phyloP scores from a whole-genome alignment of 2,888 invertebrate genomes.

The Ormyrus rosae region DNA sequence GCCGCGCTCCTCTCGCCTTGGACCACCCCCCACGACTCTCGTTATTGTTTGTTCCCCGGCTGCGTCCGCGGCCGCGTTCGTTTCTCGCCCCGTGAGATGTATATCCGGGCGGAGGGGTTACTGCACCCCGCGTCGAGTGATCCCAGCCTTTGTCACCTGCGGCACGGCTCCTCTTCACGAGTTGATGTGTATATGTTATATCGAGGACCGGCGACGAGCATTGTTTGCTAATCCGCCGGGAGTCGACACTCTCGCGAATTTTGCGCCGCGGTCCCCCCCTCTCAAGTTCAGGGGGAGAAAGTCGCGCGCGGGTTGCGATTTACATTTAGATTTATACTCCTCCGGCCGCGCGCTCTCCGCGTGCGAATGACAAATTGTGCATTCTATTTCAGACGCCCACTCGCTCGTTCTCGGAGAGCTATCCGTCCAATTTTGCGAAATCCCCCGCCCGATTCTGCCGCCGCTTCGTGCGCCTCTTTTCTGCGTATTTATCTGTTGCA shows the following conservation, averaged over 20 bases:
- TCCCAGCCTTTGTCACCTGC: no score
- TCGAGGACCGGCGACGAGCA: conserved; percentile 3
- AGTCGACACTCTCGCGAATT: not conserved
- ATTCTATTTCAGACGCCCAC: conserved; percentile 49
- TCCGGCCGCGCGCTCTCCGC: conserved; percentile 13
- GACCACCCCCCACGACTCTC: no score
- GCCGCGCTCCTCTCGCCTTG: no score
- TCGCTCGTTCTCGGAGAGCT: not conserved
- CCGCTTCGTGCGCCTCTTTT: no score
- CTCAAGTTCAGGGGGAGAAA: conserved; percentile 49
- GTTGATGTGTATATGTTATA: not conserved
- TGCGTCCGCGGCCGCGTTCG: not conserved
- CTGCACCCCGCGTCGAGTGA: no score
- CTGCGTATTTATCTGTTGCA: no score
- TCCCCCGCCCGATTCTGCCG: not conserved
- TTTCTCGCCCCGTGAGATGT: conserved; percentile 2
- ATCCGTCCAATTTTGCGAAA: conserved; percentile 38
- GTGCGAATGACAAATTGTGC: conserved; percentile 50
- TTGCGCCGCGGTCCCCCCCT: not conserved
- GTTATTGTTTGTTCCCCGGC: no score
- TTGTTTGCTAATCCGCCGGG: conserved; percentile 38
- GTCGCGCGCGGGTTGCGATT: conserved; percentile 22
- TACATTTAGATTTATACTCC: conserved; percentile 52
- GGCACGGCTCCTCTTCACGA: no score
- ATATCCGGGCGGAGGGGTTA: not conserved